Conservation (phyloP, 2,113 vertebrate genomes). For the Capreolus pygargus region DNA sequence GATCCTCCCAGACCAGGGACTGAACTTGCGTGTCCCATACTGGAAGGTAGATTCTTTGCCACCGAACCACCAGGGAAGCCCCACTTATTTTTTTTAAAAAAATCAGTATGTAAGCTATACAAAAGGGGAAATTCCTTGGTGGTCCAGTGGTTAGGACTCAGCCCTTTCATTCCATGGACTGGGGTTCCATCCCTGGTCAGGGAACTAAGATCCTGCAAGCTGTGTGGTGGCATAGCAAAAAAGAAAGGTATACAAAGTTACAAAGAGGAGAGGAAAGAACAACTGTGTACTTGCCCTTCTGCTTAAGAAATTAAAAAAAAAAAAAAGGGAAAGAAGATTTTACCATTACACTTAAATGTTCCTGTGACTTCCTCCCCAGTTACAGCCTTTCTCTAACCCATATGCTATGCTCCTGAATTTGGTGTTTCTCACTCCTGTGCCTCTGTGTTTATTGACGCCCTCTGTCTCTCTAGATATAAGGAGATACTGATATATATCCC, state of each 20-base stretch:
- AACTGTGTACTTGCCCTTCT: not conserved
- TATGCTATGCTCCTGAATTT: not conserved
- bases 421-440: not conserved
- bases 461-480: not conserved
- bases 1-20: not conserved
- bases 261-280: not conserved
- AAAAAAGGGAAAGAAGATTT: not conserved
- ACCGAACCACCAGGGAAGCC: not conserved
- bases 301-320: not conserved
- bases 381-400: not conserved
- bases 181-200: not conserved
- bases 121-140: not conserved
- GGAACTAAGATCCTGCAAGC: not conserved
- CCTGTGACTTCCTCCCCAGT: not conserved
- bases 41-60: not conserved
- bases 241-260: not conserved
- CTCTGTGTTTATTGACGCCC: not conserved
- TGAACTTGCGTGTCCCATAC: not conserved
- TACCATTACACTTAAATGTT: not conserved
- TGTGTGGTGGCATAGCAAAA: not conserved
- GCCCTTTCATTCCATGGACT: not conserved
- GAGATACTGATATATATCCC: not conserved
- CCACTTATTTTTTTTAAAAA: not conserved
- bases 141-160: not conserved
- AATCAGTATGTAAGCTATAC: not conserved